phyloP scores from a whole-genome alignment of 2,113 vertebrate species.

The Odontophorus gujanensis region DNA sequence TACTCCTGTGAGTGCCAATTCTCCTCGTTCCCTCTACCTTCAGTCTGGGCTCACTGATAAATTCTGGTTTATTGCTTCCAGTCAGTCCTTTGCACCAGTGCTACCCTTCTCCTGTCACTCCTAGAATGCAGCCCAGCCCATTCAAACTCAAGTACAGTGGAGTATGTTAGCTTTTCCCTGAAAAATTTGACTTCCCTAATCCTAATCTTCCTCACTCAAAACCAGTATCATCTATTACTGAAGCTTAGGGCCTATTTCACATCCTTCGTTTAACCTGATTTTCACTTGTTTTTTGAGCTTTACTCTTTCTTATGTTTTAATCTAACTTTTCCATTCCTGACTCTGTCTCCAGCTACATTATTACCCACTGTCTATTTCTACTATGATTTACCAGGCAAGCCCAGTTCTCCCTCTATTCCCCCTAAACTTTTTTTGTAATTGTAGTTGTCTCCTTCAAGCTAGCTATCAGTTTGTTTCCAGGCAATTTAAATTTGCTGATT shows the following conservation, averaged over 20 bases:
- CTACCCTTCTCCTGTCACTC: neutral
- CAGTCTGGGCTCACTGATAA: neutral
- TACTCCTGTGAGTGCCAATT: neutral
- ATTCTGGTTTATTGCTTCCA: neutral
- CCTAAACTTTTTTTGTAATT: neutral
- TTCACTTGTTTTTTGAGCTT: neutral
- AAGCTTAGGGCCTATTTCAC: neutral
- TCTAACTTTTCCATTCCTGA: neutral
- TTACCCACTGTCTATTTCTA: neutral
- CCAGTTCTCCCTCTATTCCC: neutral
- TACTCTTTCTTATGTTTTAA: neutral
- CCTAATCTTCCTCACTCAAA: neutral
- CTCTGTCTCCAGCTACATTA: neutral
- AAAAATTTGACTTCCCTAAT: neutral
- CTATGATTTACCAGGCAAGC: neutral
- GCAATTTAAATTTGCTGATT: neutral
- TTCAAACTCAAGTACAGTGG: neutral
- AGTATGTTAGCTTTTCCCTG: neutral
- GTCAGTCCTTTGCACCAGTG: neutral
- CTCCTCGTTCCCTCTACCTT: neutral
- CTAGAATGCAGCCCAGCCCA: neutral
- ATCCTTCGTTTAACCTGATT: neutral
- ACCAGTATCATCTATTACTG: neutral
- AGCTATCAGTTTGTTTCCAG: neutral
- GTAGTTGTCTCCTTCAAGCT: neutral